Evolutionary conservation across 2,113 vertebrate genomes (phyloP), one percentile per base, ranked within the genome.

Genomic region (Otus sunia): DNA sequence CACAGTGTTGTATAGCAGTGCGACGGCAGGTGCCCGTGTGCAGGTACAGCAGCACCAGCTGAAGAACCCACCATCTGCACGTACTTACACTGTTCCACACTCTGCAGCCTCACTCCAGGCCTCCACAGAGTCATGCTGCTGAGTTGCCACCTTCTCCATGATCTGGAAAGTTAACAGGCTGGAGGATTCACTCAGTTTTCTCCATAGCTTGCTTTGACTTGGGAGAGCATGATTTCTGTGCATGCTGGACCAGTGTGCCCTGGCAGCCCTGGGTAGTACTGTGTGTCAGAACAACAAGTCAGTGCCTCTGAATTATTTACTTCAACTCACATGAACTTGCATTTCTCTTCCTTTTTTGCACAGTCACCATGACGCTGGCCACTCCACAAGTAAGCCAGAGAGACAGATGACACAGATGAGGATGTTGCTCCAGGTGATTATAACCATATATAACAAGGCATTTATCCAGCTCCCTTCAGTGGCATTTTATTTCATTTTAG

Each of bases 241-340:
- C 29, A 1, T 93, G 96, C 86, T 76, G 88, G 50, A 62, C 72
- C 43, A 11, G 52, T 5, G 8, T 66, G 75, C 64, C 63, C 94
- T 32, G 29, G 92, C 77, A n/a, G 49, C 53, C 20, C 69, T 63
- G 37, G 45, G 50, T 55, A 72, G 49, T 50, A 41, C 74, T 37
- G 50, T 36, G 63, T 55, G 71, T 43, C 68, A 84, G 82, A 96
- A 88, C 23, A 72, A 81, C 67, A 74, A 72, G 66, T 56, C 68
- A 67, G 76, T 11, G 39, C 68, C 73, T 91, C 73, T 96, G 64
- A 96, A 96, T 95, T 94, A 97, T 97, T 96, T 91, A 96, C 36
- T 94, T 79, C 58, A 91, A 90, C 92, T 96, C 83, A 81, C 45
- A 92, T 78, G 88, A 94, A 95, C 96, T 94, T 56, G 21, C 23